Evolutionary conservation across 2,888 invertebrate genomes (phyloP).

Genomic region (Acrobasis repandana): DNA sequence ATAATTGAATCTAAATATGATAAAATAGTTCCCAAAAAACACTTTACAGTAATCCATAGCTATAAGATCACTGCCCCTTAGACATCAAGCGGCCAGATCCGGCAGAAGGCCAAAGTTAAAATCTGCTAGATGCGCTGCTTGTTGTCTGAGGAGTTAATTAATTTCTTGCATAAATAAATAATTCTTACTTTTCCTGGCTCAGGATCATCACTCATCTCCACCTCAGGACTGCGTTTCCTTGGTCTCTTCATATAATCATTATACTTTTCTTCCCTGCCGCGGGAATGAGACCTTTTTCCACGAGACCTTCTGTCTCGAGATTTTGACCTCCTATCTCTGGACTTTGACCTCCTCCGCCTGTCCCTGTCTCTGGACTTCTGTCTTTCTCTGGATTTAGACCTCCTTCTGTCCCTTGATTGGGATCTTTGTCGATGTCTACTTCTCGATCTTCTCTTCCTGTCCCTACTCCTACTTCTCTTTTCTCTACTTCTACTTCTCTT

Average conservation of each 20-base stretch:
- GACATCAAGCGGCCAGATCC: too few relatives aligned
- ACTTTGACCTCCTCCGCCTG: conserved; percentile 39
- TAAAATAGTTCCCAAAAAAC: too few relatives aligned
- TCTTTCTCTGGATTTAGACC: conserved; percentile 49
- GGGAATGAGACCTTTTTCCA: conserved; percentile 52
- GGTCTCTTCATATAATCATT: conserved; percentile 57
- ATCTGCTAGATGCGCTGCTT: too few relatives aligned
- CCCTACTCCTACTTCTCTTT: conserved; percentile 47
- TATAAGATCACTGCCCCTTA: too few relatives aligned
- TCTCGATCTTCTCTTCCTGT: conserved; percentile 37
- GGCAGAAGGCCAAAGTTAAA: too few relatives aligned
- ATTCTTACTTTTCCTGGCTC: conserved; percentile 86
- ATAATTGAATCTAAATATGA: too few relatives aligned
- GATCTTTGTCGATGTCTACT: conserved; percentile 48
- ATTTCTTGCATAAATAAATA: neutral
- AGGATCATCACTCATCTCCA: conserved; percentile 87
- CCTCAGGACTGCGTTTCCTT: conserved; percentile 73
- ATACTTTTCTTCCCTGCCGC: conserved; percentile 50
- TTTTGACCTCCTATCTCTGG: conserved; percentile 40
- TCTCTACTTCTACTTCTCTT: conserved; percentile 45
- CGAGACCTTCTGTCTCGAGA: conserved; percentile 35
- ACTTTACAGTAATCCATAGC: too few relatives aligned
- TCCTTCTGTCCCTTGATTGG: conserved; percentile 45
- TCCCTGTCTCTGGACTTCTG: conserved; percentile 49
- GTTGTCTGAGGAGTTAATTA: too few relatives aligned